Base-by-base conservation (phyloP, 2,797 vertebrate species). In the Dryobates pubescens region DNA sequence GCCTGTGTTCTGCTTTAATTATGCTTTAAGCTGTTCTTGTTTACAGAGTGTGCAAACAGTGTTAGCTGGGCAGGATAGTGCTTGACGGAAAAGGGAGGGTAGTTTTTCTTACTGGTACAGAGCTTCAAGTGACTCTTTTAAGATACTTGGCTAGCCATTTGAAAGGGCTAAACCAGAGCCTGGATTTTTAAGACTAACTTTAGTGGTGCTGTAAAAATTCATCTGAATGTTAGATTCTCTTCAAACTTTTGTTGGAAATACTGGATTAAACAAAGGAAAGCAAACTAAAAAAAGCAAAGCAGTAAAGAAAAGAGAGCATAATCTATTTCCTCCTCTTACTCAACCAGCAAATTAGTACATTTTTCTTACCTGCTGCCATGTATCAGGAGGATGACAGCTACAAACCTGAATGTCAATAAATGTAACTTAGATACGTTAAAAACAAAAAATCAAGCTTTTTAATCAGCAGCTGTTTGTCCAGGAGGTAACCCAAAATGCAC, bases 401-500 rank as follows among this genome's bases (percentile, higher is more conserved):
- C 72, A 88, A 89, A 95, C 84, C 47, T 93, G 95, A 96, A 96
- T 96, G 94, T 97, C 90, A 90, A 61, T 92, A 10, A 17, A 16
- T 89, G 41, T 94, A 90, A 95, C 83, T 96, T 90, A 93, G 49
- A 41, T 80, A 24, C 23, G 78, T 94, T 92, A 32, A 63, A 95
- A 80, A 92, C 73, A 62, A 69, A 69, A 88, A 95, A 75, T 74
- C 30, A 71, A 47, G 85, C 89, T 91, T 96, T 92, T 96, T 91
- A 96, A 87, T 90, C 85, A 97, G 89, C 92, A 96, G 92, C 96
- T 97, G 86, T 94, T 96, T 3, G 3, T 96, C 93, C 90, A 88
- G 89, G 96, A 96, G 93, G 78, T 97, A 96, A 97, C 92, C 75
- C 96, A 93, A 97, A 97, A 97, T 96, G 96, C 92, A 97, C 95